Evolutionary conservation across 2,888 invertebrate genomes (phyloP), one percentile per base, ranked within the genome.

Genomic region (Patella ulyssiponensis): DNA sequence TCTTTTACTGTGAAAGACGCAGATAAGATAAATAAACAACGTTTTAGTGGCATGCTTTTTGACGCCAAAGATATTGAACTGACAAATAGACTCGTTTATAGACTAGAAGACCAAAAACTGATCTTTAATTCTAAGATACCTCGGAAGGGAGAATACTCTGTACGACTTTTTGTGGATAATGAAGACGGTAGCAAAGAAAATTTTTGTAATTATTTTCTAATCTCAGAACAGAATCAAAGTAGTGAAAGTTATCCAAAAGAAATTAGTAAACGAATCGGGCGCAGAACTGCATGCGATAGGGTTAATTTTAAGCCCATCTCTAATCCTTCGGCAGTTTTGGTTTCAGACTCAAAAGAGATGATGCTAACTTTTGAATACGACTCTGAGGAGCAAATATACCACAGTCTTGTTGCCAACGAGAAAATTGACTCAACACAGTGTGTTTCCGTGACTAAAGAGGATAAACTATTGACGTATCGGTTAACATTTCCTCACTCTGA

Each of bases 131-230:
- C 86, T 20, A 80, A 83, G 52, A 81, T 85, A 5, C 85, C 86
- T 14, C 74, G 76, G 69, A 73, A 73, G 14, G 87, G 87, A 27
- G 84, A 85, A 75, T 87, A 84, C 77, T 84, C 85, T n/a, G 79
- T 84, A 27, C 76, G 81, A 52, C 73, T 87, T 23, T 84, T 82
- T 79, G 84, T 80, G 5, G 81, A 82, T 23, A 76, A 76, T 53
- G 76, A 72, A 4, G 64, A 74, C 51, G 82, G 80, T 4, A 76
- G 77, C 20, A 80, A 87, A 69, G 78, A 81, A 23, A 90, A 90
- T 78, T 85, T 90, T 51, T 90, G 89, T 77, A 90, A 90, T 78
- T 87, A 86, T 76, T 82, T 85, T 58, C 78, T 86, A 20, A 83
- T 85, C n/a, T 84, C 79, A 0, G 75, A 78, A 0, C 79, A 81